Evolutionary conservation across 2,888 invertebrate genomes (phyloP), one percentile per base, ranked within the genome.

Genomic region (Chymomyza caudatula): DNA sequence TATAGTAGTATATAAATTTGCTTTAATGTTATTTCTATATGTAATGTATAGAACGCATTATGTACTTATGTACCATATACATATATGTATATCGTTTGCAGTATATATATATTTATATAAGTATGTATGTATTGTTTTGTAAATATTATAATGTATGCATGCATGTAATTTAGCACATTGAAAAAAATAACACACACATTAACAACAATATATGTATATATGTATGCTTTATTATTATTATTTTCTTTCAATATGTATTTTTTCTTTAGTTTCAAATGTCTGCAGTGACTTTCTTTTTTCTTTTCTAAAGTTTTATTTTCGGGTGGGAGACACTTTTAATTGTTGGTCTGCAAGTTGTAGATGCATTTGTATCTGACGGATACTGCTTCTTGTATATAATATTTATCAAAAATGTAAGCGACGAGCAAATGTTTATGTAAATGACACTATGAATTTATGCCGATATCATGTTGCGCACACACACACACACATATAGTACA

Each of bases 131-230:
- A 55, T 58, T 51, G 62, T 63, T 58, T 63, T 43, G 25, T 43
- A 43, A 11, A 54, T 60, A 76, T 65, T 72, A 60, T 63, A 67
- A 65, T 64, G 73, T 64, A 74, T 58, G n/a, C 22, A 29, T 59
- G 29, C 52, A 64, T 54, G 3, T 76, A 73, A 73, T 63, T 67
- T 63, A 47, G 76, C 49, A 65, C 71, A 72, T 60, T 62, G 63
- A 72, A 61, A 78, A 79, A 71, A n/a, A n/a, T n/a, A n/a, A 71
- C 69, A 82, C 72, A 76, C 79, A 79, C 62, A 77, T 70, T 76
- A 77, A 81, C 84, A 80, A 81, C 80, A 77, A 69, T 83, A 71
- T 82, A 71, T 79, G 70, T 74, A 68, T 75, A 65, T 61, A 81
- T 75, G 22, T 25, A 67, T 66, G 64, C 69, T 53, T 22, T 25